phyloP scores from a whole-genome alignment of 2,888 invertebrate genomes.

The Schizaphis graminum region DNA sequence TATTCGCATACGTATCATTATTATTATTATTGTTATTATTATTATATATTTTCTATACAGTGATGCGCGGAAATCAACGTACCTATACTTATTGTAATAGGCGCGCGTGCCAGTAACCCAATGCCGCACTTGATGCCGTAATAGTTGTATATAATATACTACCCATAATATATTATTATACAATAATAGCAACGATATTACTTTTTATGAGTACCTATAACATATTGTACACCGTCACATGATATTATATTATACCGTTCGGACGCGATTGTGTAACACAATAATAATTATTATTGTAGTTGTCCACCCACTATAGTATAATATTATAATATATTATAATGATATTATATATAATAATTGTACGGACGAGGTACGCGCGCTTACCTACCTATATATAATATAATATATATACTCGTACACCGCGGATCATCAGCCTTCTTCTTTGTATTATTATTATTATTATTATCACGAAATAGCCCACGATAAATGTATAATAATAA shows the following conservation, averaged over 20 bases:
- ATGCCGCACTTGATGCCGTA: too few relatives aligned
- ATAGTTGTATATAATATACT: too few relatives aligned
- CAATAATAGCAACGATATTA: not conserved
- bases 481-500: not conserved
- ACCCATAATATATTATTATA: not conserved
- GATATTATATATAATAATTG: too few relatives aligned
- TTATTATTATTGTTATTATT: too few relatives aligned
- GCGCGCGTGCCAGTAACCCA: not conserved
- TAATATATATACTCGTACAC: not conserved
- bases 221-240: not conserved
- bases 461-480: not conserved
- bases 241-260: not conserved
- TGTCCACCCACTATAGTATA: not conserved
- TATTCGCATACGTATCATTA: too few relatives aligned
- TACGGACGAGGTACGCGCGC: too few relatives aligned
- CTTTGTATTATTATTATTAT: not conserved
- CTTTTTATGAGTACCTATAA: not conserved
- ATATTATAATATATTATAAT: not conserved
- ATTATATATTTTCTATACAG: not conserved
- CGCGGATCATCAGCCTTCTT: not conserved
- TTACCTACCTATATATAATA: too few relatives aligned
- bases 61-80: not conserved
- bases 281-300: not conserved
- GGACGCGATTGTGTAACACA: not conserved
- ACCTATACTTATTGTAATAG: not conserved